phyloP scores from a whole-genome alignment of 1,140 invertebrate species.

The Anoplolepis gracilipes region DNA sequence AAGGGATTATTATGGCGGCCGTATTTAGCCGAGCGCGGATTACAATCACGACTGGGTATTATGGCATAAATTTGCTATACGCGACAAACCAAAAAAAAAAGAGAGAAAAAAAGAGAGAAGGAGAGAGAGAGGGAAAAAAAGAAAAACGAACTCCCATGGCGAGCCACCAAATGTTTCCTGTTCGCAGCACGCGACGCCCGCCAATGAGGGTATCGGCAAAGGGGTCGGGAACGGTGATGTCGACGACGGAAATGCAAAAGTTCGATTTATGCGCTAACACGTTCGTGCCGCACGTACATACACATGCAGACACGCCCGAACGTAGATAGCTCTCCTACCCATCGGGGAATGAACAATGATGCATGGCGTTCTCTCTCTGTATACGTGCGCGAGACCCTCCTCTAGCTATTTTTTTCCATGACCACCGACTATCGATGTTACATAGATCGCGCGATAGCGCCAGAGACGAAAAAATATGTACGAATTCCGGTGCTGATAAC shows the following conservation, averaged over 20 bases:
- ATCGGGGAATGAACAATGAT: conserved; percentile 72
- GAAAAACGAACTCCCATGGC: conserved; percentile 24
- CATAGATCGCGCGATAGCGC: conserved; percentile 72
- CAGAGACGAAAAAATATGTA: conserved; percentile 64
- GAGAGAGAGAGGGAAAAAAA: neutral
- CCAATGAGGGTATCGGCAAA: conserved; percentile 58
- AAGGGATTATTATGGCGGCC: conserved; percentile 45
- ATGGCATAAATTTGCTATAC: conserved; percentile 62
- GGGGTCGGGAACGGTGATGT: conserved; percentile 65
- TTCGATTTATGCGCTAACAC: conserved; percentile 82
- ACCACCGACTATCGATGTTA: conserved; percentile 74
- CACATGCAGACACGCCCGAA: neutral
- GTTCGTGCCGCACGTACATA: conserved; percentile 40
- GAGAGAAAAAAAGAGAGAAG: conserved; percentile 24
- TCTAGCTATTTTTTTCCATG: conserved; percentile 60
- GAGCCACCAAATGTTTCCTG: conserved; percentile 72
- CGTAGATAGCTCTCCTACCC: conserved; percentile 43
- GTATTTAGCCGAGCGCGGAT: conserved; percentile 57
- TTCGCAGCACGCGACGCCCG: conserved; percentile 64
- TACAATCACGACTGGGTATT: conserved; percentile 63
- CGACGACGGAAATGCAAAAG: conserved; percentile 83
- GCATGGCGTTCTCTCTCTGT: conserved; percentile 61
- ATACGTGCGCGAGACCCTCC: conserved; percentile 72
- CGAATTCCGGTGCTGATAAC: conserved; percentile 67
- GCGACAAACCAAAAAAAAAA: conserved; percentile 45